Conservation (phyloP, 2,113 vertebrate genomes). For the Nymphicus hollandicus region DNA sequence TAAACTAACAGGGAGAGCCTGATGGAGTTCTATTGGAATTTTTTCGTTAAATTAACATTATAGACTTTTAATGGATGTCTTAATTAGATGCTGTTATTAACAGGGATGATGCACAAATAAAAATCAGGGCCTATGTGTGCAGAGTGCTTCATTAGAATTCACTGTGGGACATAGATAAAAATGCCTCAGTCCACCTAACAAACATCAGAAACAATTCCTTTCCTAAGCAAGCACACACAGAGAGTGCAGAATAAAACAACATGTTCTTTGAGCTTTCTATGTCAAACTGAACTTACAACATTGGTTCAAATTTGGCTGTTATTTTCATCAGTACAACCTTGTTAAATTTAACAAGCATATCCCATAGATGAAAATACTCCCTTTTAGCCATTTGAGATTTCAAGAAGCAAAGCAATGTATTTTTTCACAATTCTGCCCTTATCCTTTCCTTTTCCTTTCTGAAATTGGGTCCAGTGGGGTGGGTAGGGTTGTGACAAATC, state of each 20-base stretch:
- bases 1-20: conserved; percentile 57
- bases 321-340: background rate
- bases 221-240: background rate
- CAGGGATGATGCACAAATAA: conserved; percentile 61
- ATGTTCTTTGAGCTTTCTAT: background rate
- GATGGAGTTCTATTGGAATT: conserved; percentile 54
- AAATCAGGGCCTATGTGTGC: conserved; percentile 35
- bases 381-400: background rate
- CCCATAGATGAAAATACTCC: background rate
- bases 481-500: background rate
- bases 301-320: background rate
- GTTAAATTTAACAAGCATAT: background rate
- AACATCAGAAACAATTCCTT: background rate
- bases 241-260: background rate
- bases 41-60: conserved; percentile 65
- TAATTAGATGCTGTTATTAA: conserved; percentile 72
- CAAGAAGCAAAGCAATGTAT: background rate
- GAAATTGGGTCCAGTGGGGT: background rate
- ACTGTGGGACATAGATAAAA: conserved; percentile 20
- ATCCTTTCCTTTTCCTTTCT: background rate
- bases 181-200: conserved; percentile 30
- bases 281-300: background rate
- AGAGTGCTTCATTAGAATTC: conserved; percentile 54
- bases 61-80: conserved; percentile 60
- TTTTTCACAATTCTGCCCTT: background rate